These are phyloP conservation scores for Cyprinodon diabolis DNA, from an alignment of 2,797 vertebrate species.

Conservation along the genomic window DNA sequence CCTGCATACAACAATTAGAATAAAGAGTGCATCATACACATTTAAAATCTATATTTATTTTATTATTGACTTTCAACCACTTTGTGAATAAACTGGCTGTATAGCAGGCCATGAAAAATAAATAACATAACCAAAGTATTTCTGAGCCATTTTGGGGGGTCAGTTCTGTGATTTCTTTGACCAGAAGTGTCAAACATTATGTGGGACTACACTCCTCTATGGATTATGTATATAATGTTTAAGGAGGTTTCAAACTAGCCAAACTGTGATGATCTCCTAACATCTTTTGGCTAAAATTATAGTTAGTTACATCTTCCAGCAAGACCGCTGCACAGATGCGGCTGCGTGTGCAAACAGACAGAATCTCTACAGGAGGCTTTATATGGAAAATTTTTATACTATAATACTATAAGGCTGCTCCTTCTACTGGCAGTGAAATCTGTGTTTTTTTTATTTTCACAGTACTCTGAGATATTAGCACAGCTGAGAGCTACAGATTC, in stretches of 20 bases:
- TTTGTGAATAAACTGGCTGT: neutral
- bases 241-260: neutral
- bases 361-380: conserved; percentile 14
- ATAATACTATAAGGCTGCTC: conserved; percentile 36
- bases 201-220: neutral
- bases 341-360: neutral
- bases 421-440: conserved; percentile 13
- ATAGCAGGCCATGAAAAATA: neutral
- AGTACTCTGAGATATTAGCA: conserved; percentile 29
- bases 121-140: neutral
- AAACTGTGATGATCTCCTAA: conserved; percentile 12
- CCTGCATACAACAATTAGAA: neutral
- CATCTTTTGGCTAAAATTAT: conserved; percentile 22
- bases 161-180: neutral
- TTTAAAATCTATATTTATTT: neutral
- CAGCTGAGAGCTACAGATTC: conserved; percentile 35
- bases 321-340: neutral
- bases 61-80: neutral
- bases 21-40: neutral
- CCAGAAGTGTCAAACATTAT: conserved; percentile 3
- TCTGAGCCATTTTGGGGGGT: neutral
- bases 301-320: conserved; percentile 1
- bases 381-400: conserved; percentile 6
- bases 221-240: conserved; percentile 13
- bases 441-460: conserved; percentile 10